Evolutionary conservation across 2,797 vertebrate species (phyloP), one percentile per base, ranked within the genome.

Genomic region (Tenualosa ilisha): DNA sequence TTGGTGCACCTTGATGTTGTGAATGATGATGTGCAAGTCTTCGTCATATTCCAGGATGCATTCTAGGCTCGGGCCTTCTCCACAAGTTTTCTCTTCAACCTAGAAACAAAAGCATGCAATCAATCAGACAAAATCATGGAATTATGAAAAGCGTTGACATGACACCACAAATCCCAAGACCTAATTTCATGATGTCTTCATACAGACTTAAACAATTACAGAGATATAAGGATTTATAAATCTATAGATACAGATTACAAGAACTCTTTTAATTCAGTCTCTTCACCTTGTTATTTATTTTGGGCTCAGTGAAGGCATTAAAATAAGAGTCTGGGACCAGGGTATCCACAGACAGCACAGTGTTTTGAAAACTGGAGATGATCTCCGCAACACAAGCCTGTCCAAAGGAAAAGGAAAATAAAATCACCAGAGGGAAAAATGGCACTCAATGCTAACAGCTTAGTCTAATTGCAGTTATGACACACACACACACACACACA

Each of bases 261-360:
- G n/a, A 63, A 11, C 50, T 81, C 46, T 53, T 20, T 20, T 22
- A 6, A 3, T 37, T 37, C 1, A 8, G 68, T 37, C 15, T 43
- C 6, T 75, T 37, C 65, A 95, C 94, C 93, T 95, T 91, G 12
- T 91, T 87, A 40, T 91, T 92, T 89, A 96, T 96, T 65, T 86
- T 88, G 2, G 94, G 92, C 12, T 93, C 86, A 75, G 93, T 96
- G 88, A 96, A 90, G 61, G 93, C 89, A 84, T 96, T 82, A 86
- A 97, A 96, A 88, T 95, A 95, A 0, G 89, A 6, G 90, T 97
- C 95, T 43, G 89, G 88, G 1, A 95, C 92, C 0, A 98, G 93
- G 13, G 93, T 92, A 17, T 92, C 90, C 65, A 97, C 84, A 20
- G 96, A 95, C 87, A 96, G 88, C 83, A 96, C 95, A 0, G 95